These are phyloP conservation scores for Neoitamus cyanurus DNA, from an alignment of 2,888 invertebrate species.

Conservation along the genomic window DNA sequence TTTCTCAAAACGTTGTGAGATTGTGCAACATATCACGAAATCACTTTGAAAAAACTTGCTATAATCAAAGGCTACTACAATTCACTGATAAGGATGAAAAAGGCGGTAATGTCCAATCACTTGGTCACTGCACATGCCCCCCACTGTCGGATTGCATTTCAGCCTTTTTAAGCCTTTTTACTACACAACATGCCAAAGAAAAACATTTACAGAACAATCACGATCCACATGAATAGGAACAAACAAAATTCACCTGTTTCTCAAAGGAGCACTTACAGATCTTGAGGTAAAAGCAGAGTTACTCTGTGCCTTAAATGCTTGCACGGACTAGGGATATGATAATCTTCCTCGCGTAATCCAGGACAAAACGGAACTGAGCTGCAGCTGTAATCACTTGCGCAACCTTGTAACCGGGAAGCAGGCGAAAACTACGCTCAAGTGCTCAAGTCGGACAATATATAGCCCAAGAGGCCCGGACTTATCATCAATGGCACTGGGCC, in stretches of 20 bases:
- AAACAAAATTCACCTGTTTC: not conserved
- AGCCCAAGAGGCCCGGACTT: not conserved
- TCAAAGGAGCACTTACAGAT: constrained; percentile 32
- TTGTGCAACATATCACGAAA: not conserved
- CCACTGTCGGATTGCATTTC: not conserved
- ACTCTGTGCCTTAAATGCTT: not conserved
- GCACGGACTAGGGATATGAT: not conserved
- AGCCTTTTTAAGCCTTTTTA: not conserved
- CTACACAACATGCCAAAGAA: constrained; percentile 17
- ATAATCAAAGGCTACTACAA: not conserved
- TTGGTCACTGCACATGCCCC: not conserved
- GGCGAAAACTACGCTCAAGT: not conserved
- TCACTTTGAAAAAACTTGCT: not conserved
- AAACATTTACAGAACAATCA: constrained; percentile 38
- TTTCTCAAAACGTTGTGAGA: not conserved
- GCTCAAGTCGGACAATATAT: not conserved
- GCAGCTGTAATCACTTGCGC: not conserved
- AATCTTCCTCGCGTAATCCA: not conserved
- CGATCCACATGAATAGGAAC: constrained; percentile 27
- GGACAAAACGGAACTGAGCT: not conserved
- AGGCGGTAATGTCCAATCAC: not conserved
- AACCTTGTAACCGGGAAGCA: not conserved
- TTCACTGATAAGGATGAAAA: not conserved
- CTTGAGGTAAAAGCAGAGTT: not conserved
- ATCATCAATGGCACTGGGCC: not conserved